Conservation (phyloP, 37 sponge, comb jelly and placozoan genomes). For the Diacarnus erythraeanus region DNA sequence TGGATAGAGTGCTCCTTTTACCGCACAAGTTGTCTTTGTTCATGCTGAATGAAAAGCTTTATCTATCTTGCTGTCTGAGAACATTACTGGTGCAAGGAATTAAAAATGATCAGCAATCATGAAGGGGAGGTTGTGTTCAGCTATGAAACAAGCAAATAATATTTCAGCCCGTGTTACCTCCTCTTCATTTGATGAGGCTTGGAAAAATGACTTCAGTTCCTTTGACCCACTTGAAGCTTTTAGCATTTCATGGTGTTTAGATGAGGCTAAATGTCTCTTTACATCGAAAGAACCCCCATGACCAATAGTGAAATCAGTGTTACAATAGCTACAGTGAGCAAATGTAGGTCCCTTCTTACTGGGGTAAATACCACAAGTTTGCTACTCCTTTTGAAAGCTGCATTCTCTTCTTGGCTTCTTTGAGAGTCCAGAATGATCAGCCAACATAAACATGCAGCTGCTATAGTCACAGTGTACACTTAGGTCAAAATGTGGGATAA, state of each 20-base stretch:
- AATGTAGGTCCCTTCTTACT: conserved; percentile 9
- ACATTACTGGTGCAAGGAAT: neutral
- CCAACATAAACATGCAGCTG: too few relatives aligned
- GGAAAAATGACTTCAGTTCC: neutral
- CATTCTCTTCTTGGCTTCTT: conserved; percentile 7
- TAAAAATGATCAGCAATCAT: conserved; percentile 5
- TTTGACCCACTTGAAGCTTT: neutral
- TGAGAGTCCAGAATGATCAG: too few relatives aligned
- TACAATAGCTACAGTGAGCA: conserved; percentile 5
- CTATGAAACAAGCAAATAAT: conserved; percentile 3
- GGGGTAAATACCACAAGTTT: neutral
- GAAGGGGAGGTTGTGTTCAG: conserved; percentile 13
- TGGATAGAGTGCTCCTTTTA: neutral
- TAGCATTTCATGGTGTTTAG: conserved; percentile 8
- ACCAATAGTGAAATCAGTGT: conserved; percentile 4
- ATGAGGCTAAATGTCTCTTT: conserved; percentile 10
- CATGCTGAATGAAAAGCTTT: neutral
- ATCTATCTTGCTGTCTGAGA: conserved; percentile 4
- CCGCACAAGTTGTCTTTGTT: neutral
- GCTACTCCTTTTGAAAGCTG: conserved; percentile 9
- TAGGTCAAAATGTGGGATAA: too few relatives aligned
- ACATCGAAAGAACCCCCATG: conserved; percentile 12
- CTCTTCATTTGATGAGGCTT: conserved; percentile 2
- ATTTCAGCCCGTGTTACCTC: conserved; percentile 7
- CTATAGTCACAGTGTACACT: too few relatives aligned